Percentiles rank a stretch among this genome's conserved stretches.
phyloP scores from a whole-genome alignment of 2,888 invertebrate genomes.

The Pseudanteris insignis region DNA sequence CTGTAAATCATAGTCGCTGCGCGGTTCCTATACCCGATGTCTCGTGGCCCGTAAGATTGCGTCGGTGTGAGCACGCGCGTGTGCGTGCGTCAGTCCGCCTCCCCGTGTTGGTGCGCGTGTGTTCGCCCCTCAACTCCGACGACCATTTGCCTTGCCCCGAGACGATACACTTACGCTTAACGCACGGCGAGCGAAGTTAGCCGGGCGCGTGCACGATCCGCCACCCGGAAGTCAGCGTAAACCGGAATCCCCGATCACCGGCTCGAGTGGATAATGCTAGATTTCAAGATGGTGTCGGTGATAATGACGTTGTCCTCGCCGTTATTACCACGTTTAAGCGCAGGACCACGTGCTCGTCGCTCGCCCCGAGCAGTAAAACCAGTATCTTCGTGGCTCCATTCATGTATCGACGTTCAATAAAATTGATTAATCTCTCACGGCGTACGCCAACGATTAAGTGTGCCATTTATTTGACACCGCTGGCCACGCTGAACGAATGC shows the following conservation, averaged over 20 bases:
- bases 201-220: conserved; percentile 41
- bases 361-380: no score
- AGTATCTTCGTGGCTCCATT: no score
- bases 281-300: conserved; percentile 35
- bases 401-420: no score
- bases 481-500: no score
- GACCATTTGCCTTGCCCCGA: no score
- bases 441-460: no score
- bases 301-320: conserved; percentile 30
- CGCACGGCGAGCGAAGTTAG: conserved; percentile 42
- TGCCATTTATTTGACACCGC: no score
- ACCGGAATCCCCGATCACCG: conserved; percentile 50
- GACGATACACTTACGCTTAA: conserved; percentile 46
- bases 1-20: conserved; percentile 51
- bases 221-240: conserved; percentile 54
- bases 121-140: no score
- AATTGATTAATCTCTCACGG: no score
- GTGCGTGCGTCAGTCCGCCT: no score
- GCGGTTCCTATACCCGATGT: conserved; percentile 48
- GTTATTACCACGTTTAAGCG: conserved; percentile 24
- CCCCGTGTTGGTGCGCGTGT: conserved; percentile 4
- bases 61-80: conserved; percentile 30
- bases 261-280: conserved; percentile 31
- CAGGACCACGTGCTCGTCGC: no score
- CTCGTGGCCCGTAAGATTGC: conserved; percentile 39